Evolutionary conservation across 2,888 invertebrate genomes (phyloP), one percentile per base, ranked within the genome.

Genomic region (Brassicogethes aeneus): DNA sequence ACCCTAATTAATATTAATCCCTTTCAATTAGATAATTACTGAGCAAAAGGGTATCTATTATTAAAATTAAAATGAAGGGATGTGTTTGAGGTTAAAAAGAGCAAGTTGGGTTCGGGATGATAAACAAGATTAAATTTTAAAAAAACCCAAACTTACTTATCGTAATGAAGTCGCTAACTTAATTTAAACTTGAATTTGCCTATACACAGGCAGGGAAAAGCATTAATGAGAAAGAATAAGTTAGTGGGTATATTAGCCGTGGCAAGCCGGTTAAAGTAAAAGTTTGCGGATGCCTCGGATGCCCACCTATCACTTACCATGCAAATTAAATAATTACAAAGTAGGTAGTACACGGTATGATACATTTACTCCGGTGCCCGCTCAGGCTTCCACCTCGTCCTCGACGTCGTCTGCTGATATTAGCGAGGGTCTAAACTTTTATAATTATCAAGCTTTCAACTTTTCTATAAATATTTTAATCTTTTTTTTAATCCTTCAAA

Each of bases 241-340:
- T 59, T 61, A 59, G 59, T 59, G 56, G 59, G 46, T 49, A 50
- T 53, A 49, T 51, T 48, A 53, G 47, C 43, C 39, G 35, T 34
- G 12, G 38, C 23, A 15, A 38, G 32, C 15, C 38, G 23, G 23
- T 23, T 48, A 55, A 55, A 57, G 59, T 57, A 59, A 61, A 61
- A 59, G 58, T 61, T 61, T 56, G 50, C 48, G 50, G 52, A 48
- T 48, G 46, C 47, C 51, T n/a, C 54, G 55, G 55, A 56, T 55
- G 54, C 52, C 56, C 60, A 64, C 61, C 61, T 64, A 64, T 64
- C 64, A 63, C 62, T 63, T 64, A 60, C 62, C 62, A 65, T 65
- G 65, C 63, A 66, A 65, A 65, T 66, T 66, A 64, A 64, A 65
- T 66, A 64, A 66, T 66, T 65, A 64, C 60, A 61, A 64, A 65